These are phyloP conservation scores for Aelia acuminata DNA, from an alignment of 2,888 invertebrate genomes.

Conservation along the genomic window DNA sequence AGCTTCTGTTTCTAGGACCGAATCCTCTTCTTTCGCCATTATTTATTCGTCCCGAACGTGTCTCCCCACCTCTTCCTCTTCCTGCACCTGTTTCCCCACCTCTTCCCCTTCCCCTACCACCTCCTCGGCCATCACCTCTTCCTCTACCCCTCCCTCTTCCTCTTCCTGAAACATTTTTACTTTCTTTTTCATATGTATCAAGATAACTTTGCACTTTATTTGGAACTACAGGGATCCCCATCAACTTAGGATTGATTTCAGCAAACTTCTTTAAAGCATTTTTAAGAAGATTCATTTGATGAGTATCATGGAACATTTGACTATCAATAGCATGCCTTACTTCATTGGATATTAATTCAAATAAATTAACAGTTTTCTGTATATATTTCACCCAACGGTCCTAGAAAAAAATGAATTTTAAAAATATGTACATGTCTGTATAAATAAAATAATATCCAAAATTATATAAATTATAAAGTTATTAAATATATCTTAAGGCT, in stretches of 20 bases:
- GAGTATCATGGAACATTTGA: slow-evolving; percentile 52
- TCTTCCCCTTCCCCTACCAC: slow-evolving; percentile 1
- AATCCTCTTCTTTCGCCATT: neutral
- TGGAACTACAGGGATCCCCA: neutral
- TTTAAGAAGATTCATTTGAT: slow-evolving; percentile 41
- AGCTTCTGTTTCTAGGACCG: slow-evolving; percentile 7
- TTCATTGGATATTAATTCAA: slow-evolving; percentile 61
- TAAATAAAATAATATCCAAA: neutral
- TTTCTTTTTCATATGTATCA: slow-evolving; percentile 29
- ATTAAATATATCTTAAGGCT: too few species aligned
- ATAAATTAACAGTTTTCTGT: slow-evolving; percentile 57
- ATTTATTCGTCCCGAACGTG: neutral
- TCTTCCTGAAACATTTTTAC: slow-evolving; percentile 17
- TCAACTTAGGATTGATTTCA: slow-evolving; percentile 5
- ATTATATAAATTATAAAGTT: too few species aligned
- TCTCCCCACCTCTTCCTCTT: neutral
- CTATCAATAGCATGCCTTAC: slow-evolving; percentile 50
- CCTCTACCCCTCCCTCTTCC: slow-evolving; percentile 26
- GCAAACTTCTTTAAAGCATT: slow-evolving; percentile 40
- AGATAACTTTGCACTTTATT: slow-evolving; percentile 1
- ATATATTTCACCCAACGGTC: slow-evolving; percentile 60
- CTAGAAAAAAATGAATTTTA: slow-evolving; percentile 53
- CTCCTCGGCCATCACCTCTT: neutral
- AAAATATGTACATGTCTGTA: neutral
- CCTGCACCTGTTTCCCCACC: neutral